These are phyloP conservation scores for Riptortus pedestris DNA, from an alignment of 1,140 invertebrate species.

Conservation along the genomic window DNA sequence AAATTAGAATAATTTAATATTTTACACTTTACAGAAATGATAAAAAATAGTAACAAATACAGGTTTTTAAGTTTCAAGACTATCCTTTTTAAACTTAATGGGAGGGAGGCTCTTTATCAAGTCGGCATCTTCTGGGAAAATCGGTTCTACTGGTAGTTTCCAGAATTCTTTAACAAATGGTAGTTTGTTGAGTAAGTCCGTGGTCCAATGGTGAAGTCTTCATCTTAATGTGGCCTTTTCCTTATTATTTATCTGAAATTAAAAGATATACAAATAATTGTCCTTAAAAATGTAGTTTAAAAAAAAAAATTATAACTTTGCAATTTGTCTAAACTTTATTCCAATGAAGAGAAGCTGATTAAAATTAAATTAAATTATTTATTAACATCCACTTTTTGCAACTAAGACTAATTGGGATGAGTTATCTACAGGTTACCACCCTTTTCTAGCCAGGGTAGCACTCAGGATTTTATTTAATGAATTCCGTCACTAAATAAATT, in stretches of 20 bases:
- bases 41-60: no score
- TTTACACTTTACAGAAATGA: no score
- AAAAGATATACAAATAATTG: conserved; percentile 12
- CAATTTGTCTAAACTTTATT: neutral
- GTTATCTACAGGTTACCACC: no score
- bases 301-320: neutral
- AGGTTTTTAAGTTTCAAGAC: no score
- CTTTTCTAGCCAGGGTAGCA: no score
- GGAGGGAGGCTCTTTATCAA: neutral
- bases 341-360: neutral
- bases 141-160: conserved; percentile 1
- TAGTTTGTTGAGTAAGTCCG: conserved; percentile 26
- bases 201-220: conserved; percentile 53
- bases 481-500: no score
- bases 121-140: conserved; percentile 22
- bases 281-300: neutral
- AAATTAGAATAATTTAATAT: no score
- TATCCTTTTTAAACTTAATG: neutral
- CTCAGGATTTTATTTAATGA: no score
- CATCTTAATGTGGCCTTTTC: conserved; percentile 60
- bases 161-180: conserved; percentile 22
- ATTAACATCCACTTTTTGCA: no score
- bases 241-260: conserved; percentile 48
- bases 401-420: no score
- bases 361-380: no score